Percentiles rank a stretch among this genome's conserved stretches.
Evolutionary conservation across 2,113 vertebrate genomes (phyloP).

Genomic region (Oxyruncus cristatus): DNA sequence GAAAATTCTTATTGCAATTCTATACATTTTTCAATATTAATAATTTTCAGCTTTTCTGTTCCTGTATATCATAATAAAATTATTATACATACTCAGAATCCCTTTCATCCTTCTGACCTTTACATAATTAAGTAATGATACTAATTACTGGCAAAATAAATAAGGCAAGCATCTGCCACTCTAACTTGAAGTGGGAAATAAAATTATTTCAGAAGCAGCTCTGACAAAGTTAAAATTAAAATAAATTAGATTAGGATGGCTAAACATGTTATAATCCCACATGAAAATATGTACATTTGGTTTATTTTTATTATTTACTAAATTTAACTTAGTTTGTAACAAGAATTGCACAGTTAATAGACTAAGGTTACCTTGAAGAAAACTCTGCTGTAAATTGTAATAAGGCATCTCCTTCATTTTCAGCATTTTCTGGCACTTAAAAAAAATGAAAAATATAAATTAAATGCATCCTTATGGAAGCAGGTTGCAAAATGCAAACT

Average conservation of each 20-base stretch:
- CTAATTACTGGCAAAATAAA: not conserved
- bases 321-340: not conserved
- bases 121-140: not conserved
- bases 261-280: not conserved
- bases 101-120: not conserved
- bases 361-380: slow-evolving; percentile 89
- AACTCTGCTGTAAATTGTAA: slow-evolving; percentile 99
- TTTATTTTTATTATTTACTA: not conserved
- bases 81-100: not conserved
- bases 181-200: not conserved
- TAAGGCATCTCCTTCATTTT: slow-evolving; percentile 99
- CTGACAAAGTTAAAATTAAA: not conserved
- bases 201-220: not conserved
- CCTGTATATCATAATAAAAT: not conserved
- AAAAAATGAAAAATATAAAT: slow-evolving; percentile 49
- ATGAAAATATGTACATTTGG: not conserved
- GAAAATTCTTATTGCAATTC: not conserved
- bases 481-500: slow-evolving; percentile 44
- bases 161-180: not conserved
- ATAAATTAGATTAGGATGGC: not conserved
- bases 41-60: not conserved
- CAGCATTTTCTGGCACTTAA: slow-evolving; percentile 97
- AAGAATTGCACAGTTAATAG: slow-evolving; percentile 21
- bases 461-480: slow-evolving; percentile 50
- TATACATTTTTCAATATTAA: not conserved